These are phyloP conservation scores for Plectrocnemia conspersa DNA, from an alignment of 1,140 invertebrate genomes.

Conservation along the genomic window DNA sequence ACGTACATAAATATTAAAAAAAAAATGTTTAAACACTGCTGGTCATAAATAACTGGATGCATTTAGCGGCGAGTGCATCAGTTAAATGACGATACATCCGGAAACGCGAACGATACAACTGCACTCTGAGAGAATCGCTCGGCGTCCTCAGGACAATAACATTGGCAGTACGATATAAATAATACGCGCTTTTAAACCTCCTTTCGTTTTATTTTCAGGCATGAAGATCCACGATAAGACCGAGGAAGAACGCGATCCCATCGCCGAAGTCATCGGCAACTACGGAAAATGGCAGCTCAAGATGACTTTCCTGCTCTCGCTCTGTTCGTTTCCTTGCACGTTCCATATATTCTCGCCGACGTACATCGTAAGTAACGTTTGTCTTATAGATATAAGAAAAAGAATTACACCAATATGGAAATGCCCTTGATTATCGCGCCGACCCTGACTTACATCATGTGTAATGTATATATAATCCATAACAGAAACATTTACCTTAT, in stretches of 20 bases:
- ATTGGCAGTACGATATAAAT: no score
- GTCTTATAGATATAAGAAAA: no score
- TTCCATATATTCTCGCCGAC: constrained; percentile 69
- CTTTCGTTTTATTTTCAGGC: no score
- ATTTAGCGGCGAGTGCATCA: background rate
- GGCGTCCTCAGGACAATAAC: no score
- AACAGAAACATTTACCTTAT: no score
- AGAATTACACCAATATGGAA: background rate
- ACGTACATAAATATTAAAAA: no score
- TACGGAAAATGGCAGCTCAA: constrained; percentile 71
- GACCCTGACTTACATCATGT: no score
- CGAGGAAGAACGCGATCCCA: constrained; percentile 57
- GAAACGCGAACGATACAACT: constrained; percentile 19
- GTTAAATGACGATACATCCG: constrained; percentile 5
- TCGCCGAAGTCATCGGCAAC: constrained; percentile 63
- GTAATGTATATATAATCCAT: no score
- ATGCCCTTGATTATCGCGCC: no score
- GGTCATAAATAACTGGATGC: background rate
- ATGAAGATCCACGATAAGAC: constrained; percentile 30
- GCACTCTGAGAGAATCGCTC: no score
- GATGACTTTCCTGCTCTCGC: constrained; percentile 63
- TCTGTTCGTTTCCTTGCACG: constrained; percentile 71
- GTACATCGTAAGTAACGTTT: constrained; percentile 52
- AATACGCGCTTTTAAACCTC: no score
- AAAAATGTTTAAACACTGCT: no score